Evolutionary conservation across 1,140 invertebrate species (phyloP).

Genomic region (Ylistrum balloti): DNA sequence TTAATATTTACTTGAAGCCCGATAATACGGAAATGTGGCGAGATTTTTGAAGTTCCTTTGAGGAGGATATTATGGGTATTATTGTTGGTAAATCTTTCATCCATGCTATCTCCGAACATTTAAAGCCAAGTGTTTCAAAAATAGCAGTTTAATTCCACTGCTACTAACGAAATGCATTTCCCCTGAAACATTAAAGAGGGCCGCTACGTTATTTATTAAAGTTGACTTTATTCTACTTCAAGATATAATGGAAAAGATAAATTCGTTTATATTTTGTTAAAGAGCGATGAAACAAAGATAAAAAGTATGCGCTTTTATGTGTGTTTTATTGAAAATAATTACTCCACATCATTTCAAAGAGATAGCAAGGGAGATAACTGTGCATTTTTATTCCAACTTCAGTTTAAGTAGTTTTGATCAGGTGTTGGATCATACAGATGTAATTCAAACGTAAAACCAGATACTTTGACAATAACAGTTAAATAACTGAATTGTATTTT

Average conservation of each 20-base stretch:
- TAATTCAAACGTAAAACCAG: neutral
- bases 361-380: neutral
- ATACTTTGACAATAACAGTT: neutral
- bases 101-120: slow-evolving; percentile 10
- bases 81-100: slow-evolving; percentile 8
- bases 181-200: neutral
- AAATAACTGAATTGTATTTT: neutral
- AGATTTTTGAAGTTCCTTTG: slow-evolving; percentile 20
- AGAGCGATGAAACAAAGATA: slow-evolving; percentile 21
- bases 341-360: neutral
- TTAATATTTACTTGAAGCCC: slow-evolving; percentile 20
- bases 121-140: slow-evolving; percentile 9
- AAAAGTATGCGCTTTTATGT: neutral
- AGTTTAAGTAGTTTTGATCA: neutral
- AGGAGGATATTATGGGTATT: slow-evolving; percentile 34
- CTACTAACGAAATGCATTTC: neutral
- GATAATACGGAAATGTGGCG: neutral
- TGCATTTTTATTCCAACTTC: neutral
- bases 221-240: neutral
- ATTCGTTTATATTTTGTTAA: slow-evolving; percentile 21
- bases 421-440: neutral
- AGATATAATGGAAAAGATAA: slow-evolving; percentile 40
- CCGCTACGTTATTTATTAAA: neutral
- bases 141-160: slow-evolving; percentile 25
- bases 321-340: neutral